Conservation (phyloP, 2,113 vertebrate genomes). For the Nothobranchius furzeri region DNA sequence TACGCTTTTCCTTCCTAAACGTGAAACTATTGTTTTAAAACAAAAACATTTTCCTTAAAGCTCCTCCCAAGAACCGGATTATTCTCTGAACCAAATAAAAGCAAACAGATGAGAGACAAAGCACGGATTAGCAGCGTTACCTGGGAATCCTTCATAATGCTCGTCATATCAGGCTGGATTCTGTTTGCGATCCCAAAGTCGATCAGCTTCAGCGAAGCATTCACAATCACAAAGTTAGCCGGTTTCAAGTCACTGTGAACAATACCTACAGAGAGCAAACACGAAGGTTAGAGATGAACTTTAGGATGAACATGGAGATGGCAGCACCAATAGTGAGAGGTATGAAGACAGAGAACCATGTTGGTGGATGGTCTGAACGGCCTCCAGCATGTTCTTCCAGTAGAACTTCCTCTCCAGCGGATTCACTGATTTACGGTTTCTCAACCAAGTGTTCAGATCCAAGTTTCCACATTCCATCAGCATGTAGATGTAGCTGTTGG, state of each 20-base stretch:
- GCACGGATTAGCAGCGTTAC: slow-evolving; percentile 62
- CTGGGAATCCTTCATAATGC: slow-evolving; percentile 96
- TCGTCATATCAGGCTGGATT: slow-evolving; percentile 96
- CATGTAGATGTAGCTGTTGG: slow-evolving; percentile 92
- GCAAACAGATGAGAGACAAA: neutral
- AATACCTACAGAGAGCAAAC: slow-evolving; percentile 82
- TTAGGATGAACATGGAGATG: neutral
- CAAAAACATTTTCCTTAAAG: too few relatives aligned
- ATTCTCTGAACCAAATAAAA: neutral
- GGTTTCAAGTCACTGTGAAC: slow-evolving; percentile 97
- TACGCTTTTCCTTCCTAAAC: too few relatives aligned
- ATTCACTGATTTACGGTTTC: slow-evolving; percentile 90
- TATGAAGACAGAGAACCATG: slow-evolving; percentile 79
- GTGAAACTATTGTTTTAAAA: too few relatives aligned
- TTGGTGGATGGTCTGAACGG: slow-evolving; percentile 94
- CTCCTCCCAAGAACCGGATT: too few relatives aligned
- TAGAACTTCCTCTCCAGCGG: slow-evolving; percentile 93
- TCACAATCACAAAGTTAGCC: slow-evolving; percentile 96
- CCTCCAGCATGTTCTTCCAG: slow-evolving; percentile 98
- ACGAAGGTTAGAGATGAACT: neutral
- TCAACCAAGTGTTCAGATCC: slow-evolving; percentile 95
- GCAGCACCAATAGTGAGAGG: too few relatives aligned
- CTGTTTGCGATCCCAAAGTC: slow-evolving; percentile 98
- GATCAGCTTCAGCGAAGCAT: slow-evolving; percentile 93
- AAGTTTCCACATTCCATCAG: slow-evolving; percentile 98